phyloP scores from a whole-genome alignment of 1,140 invertebrate species.

The Procambarus virginalis region DNA sequence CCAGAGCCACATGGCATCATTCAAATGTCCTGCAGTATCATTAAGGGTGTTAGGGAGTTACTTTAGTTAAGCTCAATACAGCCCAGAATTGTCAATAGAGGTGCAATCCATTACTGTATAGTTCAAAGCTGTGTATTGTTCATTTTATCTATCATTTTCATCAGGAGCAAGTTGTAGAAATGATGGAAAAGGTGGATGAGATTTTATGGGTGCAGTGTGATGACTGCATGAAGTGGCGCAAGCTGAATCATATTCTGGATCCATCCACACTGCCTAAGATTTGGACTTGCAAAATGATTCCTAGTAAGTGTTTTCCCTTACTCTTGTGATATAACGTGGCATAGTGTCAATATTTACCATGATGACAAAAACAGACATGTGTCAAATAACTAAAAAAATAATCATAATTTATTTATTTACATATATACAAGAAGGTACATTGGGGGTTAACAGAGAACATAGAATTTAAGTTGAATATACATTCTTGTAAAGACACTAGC shows the following conservation, averaged over 20 bases:
- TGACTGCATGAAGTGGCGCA: background rate
- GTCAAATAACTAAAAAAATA: no score
- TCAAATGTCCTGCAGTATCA: background rate
- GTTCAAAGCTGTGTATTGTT: background rate
- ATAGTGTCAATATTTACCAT: background rate
- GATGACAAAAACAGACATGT: no score
- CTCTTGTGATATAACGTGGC: no score
- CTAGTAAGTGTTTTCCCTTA: background rate
- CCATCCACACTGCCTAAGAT: background rate
- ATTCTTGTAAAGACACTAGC: no score
- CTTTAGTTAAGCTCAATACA: background rate
- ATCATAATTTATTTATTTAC: no score
- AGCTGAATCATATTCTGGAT: background rate
- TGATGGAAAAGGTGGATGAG: background rate
- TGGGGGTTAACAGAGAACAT: no score
- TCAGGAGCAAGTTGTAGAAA: background rate
- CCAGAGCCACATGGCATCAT: background rate
- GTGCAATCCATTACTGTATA: background rate
- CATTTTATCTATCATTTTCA: background rate
- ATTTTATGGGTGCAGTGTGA: background rate
- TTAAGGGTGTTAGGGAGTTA: background rate
- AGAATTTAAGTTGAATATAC: no score
- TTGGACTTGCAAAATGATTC: background rate
- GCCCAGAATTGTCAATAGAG: background rate
- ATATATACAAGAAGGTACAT: no score